Conservation (phyloP, 2,113 vertebrate genomes). For the Diadophis punctatus region DNA sequence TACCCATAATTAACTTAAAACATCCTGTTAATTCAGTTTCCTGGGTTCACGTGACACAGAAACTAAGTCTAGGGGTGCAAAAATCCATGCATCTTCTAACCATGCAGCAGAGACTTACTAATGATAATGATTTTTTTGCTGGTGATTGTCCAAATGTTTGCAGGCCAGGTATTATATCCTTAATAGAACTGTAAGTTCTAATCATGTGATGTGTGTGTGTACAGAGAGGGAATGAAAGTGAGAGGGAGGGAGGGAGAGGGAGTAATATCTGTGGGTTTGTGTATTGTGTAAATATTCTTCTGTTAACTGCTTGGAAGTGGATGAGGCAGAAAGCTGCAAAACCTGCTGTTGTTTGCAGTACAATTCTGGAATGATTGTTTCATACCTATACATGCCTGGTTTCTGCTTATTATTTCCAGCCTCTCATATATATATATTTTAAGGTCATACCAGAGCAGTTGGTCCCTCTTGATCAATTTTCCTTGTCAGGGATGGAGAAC, state of each 20-base stretch:
- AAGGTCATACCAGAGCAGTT: background rate
- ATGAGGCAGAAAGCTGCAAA: background rate
- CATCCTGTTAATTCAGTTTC: background rate
- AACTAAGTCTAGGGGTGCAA: background rate
- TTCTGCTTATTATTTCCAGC: background rate
- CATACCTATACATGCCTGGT: background rate
- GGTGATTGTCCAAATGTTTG: background rate
- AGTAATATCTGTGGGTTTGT: background rate
- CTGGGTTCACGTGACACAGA: background rate
- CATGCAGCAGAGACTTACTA: background rate
- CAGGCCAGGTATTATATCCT: background rate
- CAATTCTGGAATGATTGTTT: background rate
- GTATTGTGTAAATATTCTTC: background rate
- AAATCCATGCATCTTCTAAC: background rate
- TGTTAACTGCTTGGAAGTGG: background rate
- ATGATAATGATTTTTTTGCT: background rate
- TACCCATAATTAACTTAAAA: background rate
- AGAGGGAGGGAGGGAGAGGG: no score
- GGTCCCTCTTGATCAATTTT: background rate
- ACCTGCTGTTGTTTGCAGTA: background rate
- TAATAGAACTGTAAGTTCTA: background rate
- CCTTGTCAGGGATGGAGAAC: background rate
- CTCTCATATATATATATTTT: background rate
- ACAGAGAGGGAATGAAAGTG: background rate
- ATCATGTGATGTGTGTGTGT: background rate